Evolutionary conservation across 53 echinoderm and acorn worm species (phyloP), one percentile per base, ranked within the genome.

Genomic region (Hippasteria phrygiana): DNA sequence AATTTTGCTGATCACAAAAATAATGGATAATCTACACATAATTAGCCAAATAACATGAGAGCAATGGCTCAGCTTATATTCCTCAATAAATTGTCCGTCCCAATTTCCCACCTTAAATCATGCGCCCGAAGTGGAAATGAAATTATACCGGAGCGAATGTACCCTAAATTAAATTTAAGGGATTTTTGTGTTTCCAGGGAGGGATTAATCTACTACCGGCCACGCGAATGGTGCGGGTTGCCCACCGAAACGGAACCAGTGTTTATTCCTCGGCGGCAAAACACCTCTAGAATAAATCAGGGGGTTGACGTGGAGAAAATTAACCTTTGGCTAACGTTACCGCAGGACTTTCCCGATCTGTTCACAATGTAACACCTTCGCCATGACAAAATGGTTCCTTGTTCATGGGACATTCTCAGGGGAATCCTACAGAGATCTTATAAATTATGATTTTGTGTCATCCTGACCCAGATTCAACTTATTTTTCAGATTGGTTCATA

Each of bases 271-370:
- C 80, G 63, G n/a, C 65, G 43, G 45, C 34, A 63, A 43, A 29
- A 28, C 32, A 1, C 29, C 16, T 31, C 66, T 0, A n/a, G 35
- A 65, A 81, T 81, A 81, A 81, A 81, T 81, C 81, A 64, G 43
- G 32, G 27, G 8, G 26, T 81, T 43, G 81, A 81, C 64, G 66
- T 43, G 43, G 31, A 81, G 64, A 81, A 66, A 81, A 81, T 81
- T 42, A 81, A 43, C 14, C 81, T 13, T 7, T 32, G 81, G 81
- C 63, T 81, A 65, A 65, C 81, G 64, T 63, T 81, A 81, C 64
- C 65, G 5, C 7, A 4, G 64, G 43, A 8, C 18, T 45, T 27
- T 22, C 22, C 39, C 42, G 42, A 37, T 29, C 4, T 20, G 16
- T 81, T 33, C 81, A 65, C 81, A 39, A 46, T 41, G 81, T 64